A percentile compares a stretch with the other conserved stretches of the same genome.
These are phyloP conservation scores for Zeuzera pyrina DNA, from an alignment of 2,888 invertebrate species.

Conservation along the genomic window DNA sequence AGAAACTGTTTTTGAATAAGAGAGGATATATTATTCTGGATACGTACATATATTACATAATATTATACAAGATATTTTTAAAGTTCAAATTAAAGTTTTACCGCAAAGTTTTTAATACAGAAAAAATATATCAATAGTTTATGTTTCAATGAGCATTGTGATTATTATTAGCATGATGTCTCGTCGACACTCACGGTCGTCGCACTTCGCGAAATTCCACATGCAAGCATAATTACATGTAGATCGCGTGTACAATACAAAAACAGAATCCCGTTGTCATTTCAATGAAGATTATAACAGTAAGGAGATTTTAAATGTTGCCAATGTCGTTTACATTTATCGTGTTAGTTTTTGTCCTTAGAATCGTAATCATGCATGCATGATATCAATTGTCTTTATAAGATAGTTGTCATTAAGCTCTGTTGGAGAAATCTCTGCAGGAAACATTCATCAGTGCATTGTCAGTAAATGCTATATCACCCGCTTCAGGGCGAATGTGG, in stretches of 20 bases:
- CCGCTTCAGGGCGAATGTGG: not conserved
- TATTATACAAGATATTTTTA: too few relatives aligned
- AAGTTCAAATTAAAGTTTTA: too few relatives aligned
- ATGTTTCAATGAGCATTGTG: too few relatives aligned
- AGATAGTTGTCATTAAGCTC: constrained; percentile 21
- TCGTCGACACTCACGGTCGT: constrained; percentile 38
- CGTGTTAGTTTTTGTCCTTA: not conserved
- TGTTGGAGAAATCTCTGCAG: constrained; percentile 18
- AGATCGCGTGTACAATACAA: constrained; percentile 1
- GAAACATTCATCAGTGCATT: constrained; percentile 19
- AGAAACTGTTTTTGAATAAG: too few relatives aligned
- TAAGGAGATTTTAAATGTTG: not conserved
- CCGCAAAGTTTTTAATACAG: too few relatives aligned
- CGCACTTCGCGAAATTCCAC: constrained; percentile 38
- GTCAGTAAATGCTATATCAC: constrained; percentile 5
- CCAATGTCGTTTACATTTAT: not conserved
- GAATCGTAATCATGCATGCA: constrained; percentile 6
- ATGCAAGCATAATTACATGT: not conserved
- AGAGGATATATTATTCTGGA: too few relatives aligned
- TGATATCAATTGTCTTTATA: constrained; percentile 20
- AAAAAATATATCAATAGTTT: too few relatives aligned
- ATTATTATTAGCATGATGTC: constrained; percentile 45
- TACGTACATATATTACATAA: too few relatives aligned
- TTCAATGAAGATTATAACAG: not conserved
- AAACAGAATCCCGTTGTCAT: not conserved